Evolutionary conservation across 2,888 invertebrate genomes (phyloP), one percentile per base, ranked within the genome.

Genomic region (Calliopum simillimum): DNA sequence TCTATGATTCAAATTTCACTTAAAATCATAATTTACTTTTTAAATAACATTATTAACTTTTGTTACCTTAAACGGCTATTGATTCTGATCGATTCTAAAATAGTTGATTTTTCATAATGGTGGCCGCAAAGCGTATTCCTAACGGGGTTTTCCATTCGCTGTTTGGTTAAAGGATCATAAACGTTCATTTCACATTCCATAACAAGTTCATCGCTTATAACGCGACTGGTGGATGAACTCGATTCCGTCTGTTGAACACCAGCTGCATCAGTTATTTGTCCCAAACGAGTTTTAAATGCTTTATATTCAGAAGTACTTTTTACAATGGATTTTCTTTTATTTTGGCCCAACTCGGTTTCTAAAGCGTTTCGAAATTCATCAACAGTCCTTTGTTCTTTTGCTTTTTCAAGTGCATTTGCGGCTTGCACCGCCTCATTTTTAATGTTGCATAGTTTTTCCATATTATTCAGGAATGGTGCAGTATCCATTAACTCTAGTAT

Each of bases 81-180:
- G 2, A 81, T 81, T 19, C 78, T 71, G 14, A 89, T 85, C 1
- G 87, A 79, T 14, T 83, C 83, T 69, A 86, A 76, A n/a, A 89
- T 88, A 2, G 87, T 79, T 1, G 84, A 81, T 56, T 80, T 85
- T 65, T 89, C 89, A 76, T 89, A 89, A 8, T 87, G 77, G 73
- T 89, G 89, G 0, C 87, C 86, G 76, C 89, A 89, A 0, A 86
- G 71, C 4, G 80, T 82, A 77, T 89, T 89, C 73, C 85, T 87
- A 2, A 89, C 86, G 4, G 89, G 89, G 75, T 88, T 86, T n/a
- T 80, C 79, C 74, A 89, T 87, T 0, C 84, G 84, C 41, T 80
- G 85, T 77, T 88, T 89, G 2, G 88, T 88, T 63, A 89, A 84
- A 2, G 89, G 89, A 80, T 89, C 89, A 77, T 87, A 82, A 86